Base-by-base conservation (phyloP, 2,888 invertebrate genomes). In the Graphium colonna region DNA sequence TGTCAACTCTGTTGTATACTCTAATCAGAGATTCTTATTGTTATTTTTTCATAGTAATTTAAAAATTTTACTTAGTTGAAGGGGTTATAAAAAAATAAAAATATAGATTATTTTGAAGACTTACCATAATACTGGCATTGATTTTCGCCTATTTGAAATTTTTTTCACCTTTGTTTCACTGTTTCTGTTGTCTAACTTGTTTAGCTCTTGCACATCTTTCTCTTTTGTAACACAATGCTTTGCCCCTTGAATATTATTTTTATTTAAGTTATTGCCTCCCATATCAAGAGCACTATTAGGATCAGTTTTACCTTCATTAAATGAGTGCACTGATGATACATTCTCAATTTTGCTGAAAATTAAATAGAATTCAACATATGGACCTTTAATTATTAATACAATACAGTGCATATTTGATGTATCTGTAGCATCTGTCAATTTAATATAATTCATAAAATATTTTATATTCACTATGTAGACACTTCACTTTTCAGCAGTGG, bases 121-220 rank as follows among this genome's bases (percentile, higher is more conserved):
- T 66, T 67, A 83, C 84, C 71, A 72, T n/a, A 60, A 47, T 55
- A 63, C 67, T 33, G 78, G 73, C 71, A 79, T 74, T 28, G 82
- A 83, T 59, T 82, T 82, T 26, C 81, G 67, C 61, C 82, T 75
- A 40, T 68, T 59, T 21, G 57, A 69, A 51, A 83, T 74, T 54
- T 64, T 68, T 4, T 44, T 49, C 39, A 66, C 58, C 58, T 46
- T 55, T 12, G 55, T 51, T 8, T 56, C 60, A 3, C 28, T 49
- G 21, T 58, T 46, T 28, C 51, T 51, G 17, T 33, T 40, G 44
- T 33, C 31, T 44, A 47, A 51, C 10, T 51, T 44, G 40, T 45
- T 55, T 36, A 40, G 17, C 13, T 16, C n/a, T 13, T 46, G 41
- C 28, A 28, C 21, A n/a, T 50, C 17, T 28, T 55, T 51, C 45